Evolutionary conservation across 2,113 vertebrate genomes (phyloP).

Genomic region (Corythaixoides concolor): DNA sequence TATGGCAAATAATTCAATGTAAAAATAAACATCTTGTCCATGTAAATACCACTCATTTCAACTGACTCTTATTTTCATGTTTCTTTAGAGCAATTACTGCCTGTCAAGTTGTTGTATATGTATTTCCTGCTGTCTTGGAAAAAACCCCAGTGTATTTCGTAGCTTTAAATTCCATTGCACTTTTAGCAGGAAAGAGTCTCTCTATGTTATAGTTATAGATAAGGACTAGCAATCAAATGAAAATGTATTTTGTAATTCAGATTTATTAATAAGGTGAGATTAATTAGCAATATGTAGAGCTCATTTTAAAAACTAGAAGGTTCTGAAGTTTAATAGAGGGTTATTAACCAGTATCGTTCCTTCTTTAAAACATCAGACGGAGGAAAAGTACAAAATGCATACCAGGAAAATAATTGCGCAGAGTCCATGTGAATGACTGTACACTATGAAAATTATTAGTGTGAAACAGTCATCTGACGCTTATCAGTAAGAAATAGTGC

Average conservation of each 20-base stretch:
- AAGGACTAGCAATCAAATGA: not conserved
- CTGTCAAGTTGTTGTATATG: constrained; percentile 30
- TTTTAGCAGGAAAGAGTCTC: not conserved
- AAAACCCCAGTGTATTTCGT: not conserved
- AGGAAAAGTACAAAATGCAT: not conserved
- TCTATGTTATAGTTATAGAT: not conserved
- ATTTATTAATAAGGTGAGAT: not conserved
- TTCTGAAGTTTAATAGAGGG: not conserved
- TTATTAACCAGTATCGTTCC: not conserved
- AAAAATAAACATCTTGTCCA: constrained; percentile 57
- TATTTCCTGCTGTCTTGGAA: constrained; percentile 16
- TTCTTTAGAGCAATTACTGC: constrained; percentile 42
- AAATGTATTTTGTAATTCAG: not conserved
- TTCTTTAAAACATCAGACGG: not conserved
- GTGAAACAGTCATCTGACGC: not conserved
- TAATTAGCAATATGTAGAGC: not conserved
- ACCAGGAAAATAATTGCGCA: not conserved
- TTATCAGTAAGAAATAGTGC: not conserved
- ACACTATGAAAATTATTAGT: not conserved
- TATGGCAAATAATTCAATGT: constrained; percentile 53
- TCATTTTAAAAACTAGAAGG: not conserved
- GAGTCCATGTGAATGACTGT: not conserved
- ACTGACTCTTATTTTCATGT: not conserved
- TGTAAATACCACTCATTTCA: constrained; percentile 51
- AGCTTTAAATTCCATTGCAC: constrained; percentile 5